Conservation (phyloP, 2,888 invertebrate species). For the Melanostoma scalare region DNA sequence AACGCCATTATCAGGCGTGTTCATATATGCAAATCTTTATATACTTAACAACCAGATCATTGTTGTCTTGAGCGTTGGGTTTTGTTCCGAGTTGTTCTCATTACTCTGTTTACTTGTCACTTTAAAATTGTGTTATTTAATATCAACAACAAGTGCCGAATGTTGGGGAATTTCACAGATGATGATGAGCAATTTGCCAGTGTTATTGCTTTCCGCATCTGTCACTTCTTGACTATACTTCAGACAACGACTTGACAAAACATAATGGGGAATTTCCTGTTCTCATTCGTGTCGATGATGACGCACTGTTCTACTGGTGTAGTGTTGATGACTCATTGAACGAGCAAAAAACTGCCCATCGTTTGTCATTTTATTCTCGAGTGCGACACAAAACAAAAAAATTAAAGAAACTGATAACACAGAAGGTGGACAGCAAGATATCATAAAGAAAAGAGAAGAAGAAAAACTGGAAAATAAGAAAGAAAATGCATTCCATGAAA, state of each 20-base stretch:
- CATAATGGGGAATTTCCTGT: slow-evolving; percentile 72
- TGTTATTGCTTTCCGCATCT: slow-evolving; percentile 41
- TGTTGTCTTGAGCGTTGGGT: slow-evolving; percentile 44
- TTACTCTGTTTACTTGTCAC: slow-evolving; percentile 36
- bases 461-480: slow-evolving; percentile 1
- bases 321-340: slow-evolving; percentile 39
- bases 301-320: slow-evolving; percentile 59
- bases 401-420: slow-evolving; percentile 41
- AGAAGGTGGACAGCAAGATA: slow-evolving; percentile 41
- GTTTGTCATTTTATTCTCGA: slow-evolving; percentile 15
- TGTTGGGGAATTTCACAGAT: slow-evolving; percentile 16
- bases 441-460: slow-evolving; percentile 1
- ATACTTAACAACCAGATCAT: slow-evolving; percentile 8
- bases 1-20: slow-evolving; percentile 43
- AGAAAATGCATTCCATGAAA: slow-evolving; percentile 62
- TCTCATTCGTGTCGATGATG: slow-evolving; percentile 63
- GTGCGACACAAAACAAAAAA: slow-evolving; percentile 25
- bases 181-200: slow-evolving; percentile 53
- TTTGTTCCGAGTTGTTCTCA: slow-evolving; percentile 20
- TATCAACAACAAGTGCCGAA: slow-evolving; percentile 13
- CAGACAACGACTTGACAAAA: slow-evolving; percentile 37
- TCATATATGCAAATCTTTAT: slow-evolving; percentile 14
- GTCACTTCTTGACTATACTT: slow-evolving; percentile 31
- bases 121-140: background rate
- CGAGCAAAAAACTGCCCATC: slow-evolving; percentile 11